Evolutionary conservation across 2,113 vertebrate species (phyloP).

Genomic region (Campylomormyrus numenius): DNA sequence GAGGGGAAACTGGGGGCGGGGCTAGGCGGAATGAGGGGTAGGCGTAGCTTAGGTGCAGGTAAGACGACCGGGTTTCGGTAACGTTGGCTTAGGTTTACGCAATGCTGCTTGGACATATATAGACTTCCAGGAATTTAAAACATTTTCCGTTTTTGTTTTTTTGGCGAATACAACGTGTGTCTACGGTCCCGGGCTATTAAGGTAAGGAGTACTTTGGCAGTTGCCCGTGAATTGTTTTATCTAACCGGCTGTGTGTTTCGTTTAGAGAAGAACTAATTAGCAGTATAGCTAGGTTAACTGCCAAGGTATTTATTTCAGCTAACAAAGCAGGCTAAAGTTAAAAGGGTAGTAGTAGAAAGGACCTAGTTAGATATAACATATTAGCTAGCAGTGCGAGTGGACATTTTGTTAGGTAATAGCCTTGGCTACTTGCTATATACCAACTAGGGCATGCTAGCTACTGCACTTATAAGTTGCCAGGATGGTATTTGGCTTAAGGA

Average conservation of each 20-base stretch:
- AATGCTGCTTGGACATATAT: background rate
- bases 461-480: background rate
- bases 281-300: background rate
- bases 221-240: background rate
- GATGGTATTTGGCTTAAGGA: background rate
- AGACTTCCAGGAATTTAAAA: slow-evolving; percentile 11
- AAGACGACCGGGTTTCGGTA: background rate
- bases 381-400: background rate
- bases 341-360: background rate
- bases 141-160: background rate
- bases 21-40: background rate
- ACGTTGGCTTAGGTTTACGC: background rate
- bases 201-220: background rate
- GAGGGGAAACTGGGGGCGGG: background rate
- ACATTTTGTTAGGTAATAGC: background rate
- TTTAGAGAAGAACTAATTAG: background rate
- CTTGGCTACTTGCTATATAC: background rate
- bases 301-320: background rate
- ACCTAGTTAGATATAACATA: background rate
- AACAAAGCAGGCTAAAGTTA: background rate
- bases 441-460: background rate
- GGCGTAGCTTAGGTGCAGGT: background rate
- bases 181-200: background rate
- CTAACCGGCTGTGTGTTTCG: background rate
- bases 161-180: background rate